phyloP scores from a whole-genome alignment of 2,797 vertebrate genomes.

The Rhinogobio ventralis region DNA sequence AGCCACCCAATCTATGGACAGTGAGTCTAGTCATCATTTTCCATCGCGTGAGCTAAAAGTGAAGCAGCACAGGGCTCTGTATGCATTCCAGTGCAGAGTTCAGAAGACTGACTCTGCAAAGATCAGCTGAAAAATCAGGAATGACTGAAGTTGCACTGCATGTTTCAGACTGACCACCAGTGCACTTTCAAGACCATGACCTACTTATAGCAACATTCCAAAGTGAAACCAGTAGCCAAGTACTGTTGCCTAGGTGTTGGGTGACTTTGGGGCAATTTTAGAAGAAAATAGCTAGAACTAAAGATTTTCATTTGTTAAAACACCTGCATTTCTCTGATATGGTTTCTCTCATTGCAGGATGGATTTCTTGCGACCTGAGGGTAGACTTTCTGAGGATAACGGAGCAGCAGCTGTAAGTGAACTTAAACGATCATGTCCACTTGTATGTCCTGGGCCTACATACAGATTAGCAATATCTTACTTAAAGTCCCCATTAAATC shows the following conservation, averaged over 20 bases:
- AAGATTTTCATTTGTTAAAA: neutral
- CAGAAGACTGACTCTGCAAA: neutral
- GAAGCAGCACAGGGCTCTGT: neutral
- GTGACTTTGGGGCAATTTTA: neutral
- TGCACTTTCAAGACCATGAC: slow-evolving; percentile 31
- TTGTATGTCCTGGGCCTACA: neutral
- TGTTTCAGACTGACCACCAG: slow-evolving; percentile 10
- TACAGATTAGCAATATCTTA: neutral
- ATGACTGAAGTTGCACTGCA: neutral
- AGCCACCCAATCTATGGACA: slow-evolving; percentile 70
- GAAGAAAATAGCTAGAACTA: neutral
- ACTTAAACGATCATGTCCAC: slow-evolving; percentile 3
- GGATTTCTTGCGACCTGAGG: slow-evolving; percentile 52
- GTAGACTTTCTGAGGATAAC: slow-evolving; percentile 44
- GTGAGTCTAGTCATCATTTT: slow-evolving; percentile 69
- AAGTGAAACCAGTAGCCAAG: neutral
- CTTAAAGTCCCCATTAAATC: neutral
- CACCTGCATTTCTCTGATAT: neutral
- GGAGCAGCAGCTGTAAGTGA: slow-evolving; percentile 60
- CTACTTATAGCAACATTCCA: slow-evolving; percentile 24
- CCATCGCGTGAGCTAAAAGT: slow-evolving; percentile 16
- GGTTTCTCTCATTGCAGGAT: slow-evolving; percentile 31
- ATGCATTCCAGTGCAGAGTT: neutral
- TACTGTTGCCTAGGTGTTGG: neutral
- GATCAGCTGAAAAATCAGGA: neutral